Base-by-base conservation (phyloP, 2,888 invertebrate species). In the Cistogaster globosa region DNA sequence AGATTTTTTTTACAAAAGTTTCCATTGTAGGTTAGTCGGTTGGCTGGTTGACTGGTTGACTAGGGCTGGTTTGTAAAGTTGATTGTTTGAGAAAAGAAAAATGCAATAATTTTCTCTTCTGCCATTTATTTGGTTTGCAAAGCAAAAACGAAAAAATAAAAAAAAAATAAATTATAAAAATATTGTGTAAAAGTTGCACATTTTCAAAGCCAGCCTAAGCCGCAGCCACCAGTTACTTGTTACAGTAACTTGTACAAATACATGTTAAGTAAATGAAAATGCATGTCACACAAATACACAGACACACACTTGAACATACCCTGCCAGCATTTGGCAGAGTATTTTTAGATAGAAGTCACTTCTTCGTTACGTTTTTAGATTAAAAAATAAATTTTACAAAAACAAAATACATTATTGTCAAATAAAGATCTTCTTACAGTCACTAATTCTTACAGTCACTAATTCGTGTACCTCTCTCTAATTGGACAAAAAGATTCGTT, bases 41-140 rank as follows among this genome's bases (percentile, higher is more conserved):
- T 85, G 85, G 69, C 58, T 85, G 78, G 71, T 82, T 75, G 80
- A 69, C 58, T 85, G 75, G 65, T 82, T 75, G 80, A 69, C 78
- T 81, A 72, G 68, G 74, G 74, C 63, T 83, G 68, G 83, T 77
- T 78, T 60, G 53, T 74, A 67, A 12, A 57, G 68, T 83, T 79
- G 72, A 63, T 75, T 87, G 87, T 36, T 53, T 16, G 45, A 53
- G 20, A n/a, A 53, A 89, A 90, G 88, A 90, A 89, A 90, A 87
- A 89, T 88, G 90, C 89, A 89, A 90, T 78, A 69, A 69, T 90
- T 90, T 90, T 90, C 90, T 90, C 90, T 90, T 90, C 74, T 89
- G 88, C 88, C 87, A 89, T 89, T 90, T 90, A 88, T 88, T 80
- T 83, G 79, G 72, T 72, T 75, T 74, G 65, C 63, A 84, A 65